Conservation (phyloP, 1,140 invertebrate genomes). For the Drosophila equinoxialis region DNA sequence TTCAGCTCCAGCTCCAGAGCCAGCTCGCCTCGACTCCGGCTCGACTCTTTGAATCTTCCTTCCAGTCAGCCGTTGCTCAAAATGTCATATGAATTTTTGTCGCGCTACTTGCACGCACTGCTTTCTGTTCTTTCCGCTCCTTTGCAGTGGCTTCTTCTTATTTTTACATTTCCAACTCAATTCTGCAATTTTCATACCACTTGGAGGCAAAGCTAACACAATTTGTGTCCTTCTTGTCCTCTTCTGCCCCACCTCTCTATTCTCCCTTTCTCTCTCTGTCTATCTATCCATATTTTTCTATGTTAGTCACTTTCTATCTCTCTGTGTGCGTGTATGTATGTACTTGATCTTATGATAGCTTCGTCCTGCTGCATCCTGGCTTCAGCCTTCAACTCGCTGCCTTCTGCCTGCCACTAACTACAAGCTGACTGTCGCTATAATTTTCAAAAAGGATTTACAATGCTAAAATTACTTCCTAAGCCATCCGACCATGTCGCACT, state of each 20-base stretch:
- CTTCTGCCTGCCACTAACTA: constrained; percentile 69
- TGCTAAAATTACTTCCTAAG: constrained; percentile 80
- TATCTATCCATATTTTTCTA: constrained; percentile 9
- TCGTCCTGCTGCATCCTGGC: constrained; percentile 18
- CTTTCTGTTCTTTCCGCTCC: background rate
- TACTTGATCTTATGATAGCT: constrained; percentile 75
- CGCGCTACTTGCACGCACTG: constrained; percentile 41
- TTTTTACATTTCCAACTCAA: constrained; percentile 2
- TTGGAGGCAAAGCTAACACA: constrained; percentile 13
- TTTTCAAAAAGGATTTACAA: constrained; percentile 80
- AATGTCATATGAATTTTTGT: constrained; percentile 74
- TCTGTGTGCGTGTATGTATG: constrained; percentile 54
- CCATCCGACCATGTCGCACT: constrained; percentile 72
- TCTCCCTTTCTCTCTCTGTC: background rate
- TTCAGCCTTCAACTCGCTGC: constrained; percentile 17
- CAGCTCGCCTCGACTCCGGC: constrained; percentile 1
- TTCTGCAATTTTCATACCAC: constrained; percentile 24
- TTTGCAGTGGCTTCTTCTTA: background rate
- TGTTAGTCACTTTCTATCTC: constrained; percentile 37
- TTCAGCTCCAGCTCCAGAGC: constrained; percentile 34
- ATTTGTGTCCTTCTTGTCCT: constrained; percentile 3
- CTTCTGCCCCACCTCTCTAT: too few species aligned
- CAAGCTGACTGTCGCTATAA: constrained; percentile 79
- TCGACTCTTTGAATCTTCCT: constrained; percentile 28
- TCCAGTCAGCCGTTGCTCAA: constrained; percentile 20